Base-by-base conservation (phyloP, 2,113 vertebrate genomes). In the Eulemur macaco region DNA sequence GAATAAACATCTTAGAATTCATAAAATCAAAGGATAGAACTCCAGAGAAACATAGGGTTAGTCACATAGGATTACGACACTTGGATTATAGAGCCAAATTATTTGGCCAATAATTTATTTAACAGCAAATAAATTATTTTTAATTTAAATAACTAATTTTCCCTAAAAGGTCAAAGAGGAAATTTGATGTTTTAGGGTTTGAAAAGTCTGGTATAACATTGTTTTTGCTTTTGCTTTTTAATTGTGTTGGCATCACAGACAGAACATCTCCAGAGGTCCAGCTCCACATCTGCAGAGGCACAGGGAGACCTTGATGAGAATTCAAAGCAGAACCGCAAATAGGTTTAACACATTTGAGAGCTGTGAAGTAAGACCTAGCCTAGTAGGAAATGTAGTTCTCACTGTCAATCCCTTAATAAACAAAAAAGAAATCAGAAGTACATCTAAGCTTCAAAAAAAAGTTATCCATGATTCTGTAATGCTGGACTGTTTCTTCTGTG, bases 91-190 rank as follows among this genome's bases (percentile, higher is more conserved):
- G 8, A 39, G 4, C 18, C 80, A 86, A 63, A 58, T 42, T 93
- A 15, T 58, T 78, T 73, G 54, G 8, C 20, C 63, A 84, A 54
- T 60, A 84, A 88, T 68, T 63, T 73, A 86, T 74, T 66, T 80
- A 85, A 84, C 14, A 74, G 42, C 15, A 86, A 91, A 52, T 85
- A 64, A 45, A 45, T 54, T 21, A 3, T 58, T 90, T 71, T 71
- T 60, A 23, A 95, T 64, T 85, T 88, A 89, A 91, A 73, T 31
- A 80, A 92, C 3, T 91, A 23, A 60, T 80, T 76, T 80, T 94
- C 45, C n/a, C 6, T 39, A 66, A 63, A 94, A 27, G 14, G 21
- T 77, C 52, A 88, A 87, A 74, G 23, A 92, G 12, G 27, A 37
- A 23, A 82, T 42, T 14, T 76, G n/a, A 23, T 47, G 14, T 50